Evolutionary conservation across 2,888 invertebrate genomes (phyloP).

Genomic region (Helicoverpa assulta): DNA sequence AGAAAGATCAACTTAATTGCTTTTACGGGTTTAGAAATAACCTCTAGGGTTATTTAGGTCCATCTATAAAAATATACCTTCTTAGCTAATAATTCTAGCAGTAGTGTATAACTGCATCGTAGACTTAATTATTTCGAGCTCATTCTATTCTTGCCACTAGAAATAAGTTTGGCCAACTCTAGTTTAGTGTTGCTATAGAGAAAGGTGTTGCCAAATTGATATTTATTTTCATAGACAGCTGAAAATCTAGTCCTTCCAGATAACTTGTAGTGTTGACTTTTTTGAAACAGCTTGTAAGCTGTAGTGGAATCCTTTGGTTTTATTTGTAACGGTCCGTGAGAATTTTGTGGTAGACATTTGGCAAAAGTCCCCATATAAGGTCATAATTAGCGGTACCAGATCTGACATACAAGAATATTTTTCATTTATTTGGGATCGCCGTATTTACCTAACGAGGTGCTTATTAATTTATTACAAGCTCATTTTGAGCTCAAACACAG

Average conservation of each 20-base stretch:
- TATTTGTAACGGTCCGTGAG: neutral
- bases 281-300: slow-evolving; percentile 14
- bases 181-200: slow-evolving; percentile 55
- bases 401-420: no score
- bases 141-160: slow-evolving; percentile 78
- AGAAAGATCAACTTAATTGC: slow-evolving; percentile 4
- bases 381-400: no score
- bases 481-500: neutral
- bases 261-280: slow-evolving; percentile 32
- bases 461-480: no score
- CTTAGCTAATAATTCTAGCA: slow-evolving; percentile 44
- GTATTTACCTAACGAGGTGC: neutral
- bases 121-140: slow-evolving; percentile 68
- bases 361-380: no score
- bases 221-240: slow-evolving; percentile 51
- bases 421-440: neutral
- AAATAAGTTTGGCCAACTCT: slow-evolving; percentile 62
- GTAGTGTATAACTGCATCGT: slow-evolving; percentile 58
- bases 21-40: slow-evolving; percentile 23
- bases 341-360: neutral
- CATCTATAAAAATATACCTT: slow-evolving; percentile 34
- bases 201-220: slow-evolving; percentile 52
- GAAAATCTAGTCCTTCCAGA: slow-evolving; percentile 56
- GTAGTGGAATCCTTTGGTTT: slow-evolving; percentile 13
- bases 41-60: slow-evolving; percentile 38